Base-by-base conservation (phyloP, 2,797 vertebrate species). In the Macropus fuliginosus region DNA sequence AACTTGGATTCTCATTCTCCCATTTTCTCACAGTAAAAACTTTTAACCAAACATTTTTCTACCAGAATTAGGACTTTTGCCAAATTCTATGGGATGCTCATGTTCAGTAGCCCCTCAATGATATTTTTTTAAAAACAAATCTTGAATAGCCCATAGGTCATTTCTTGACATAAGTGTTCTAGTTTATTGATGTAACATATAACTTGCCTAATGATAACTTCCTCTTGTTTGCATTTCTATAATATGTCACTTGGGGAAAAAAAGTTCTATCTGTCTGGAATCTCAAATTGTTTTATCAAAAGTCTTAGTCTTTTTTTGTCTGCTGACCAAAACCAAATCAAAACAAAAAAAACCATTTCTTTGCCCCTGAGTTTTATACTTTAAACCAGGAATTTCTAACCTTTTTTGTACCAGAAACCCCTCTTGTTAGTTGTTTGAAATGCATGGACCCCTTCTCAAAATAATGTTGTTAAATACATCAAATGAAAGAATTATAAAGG, bases 221-320 rank as follows among this genome's bases (percentile, higher is more conserved):
- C 66, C 3, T 81, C 12, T 81, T 81, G 21, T 81, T 74, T 74
- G 18, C 66, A 74, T 74, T 46, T 81, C 66, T 18, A 10, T 40
- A 81, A 24, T 81, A 81, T 81, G n/a, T 40, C 21, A 81, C 21
- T 40, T 46, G 66, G 66, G 66, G n/a, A 0, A n/a, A 27, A 24
- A 27, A 46, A 40, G 40, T 94, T 40, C 40, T 27, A 91, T 89
- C 93, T 55, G 52, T 55, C 40, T 14, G 91, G 27, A 11, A 95
- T 81, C 92, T 93, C 66, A 87, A 95, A 92, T 95, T 96, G 93
- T 90, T 95, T 0, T 94, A 34, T 66, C 93, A 94, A 81, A 92
- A 92, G 29, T 1, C 11, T 24, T 87, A 91, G 11, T 93, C 54
- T 55, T 96, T 52, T 95, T 74, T 81, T 81, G 66, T 81, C 40